Base-by-base conservation (phyloP, 2,113 vertebrate genomes). In the Neogale vison region DNA sequence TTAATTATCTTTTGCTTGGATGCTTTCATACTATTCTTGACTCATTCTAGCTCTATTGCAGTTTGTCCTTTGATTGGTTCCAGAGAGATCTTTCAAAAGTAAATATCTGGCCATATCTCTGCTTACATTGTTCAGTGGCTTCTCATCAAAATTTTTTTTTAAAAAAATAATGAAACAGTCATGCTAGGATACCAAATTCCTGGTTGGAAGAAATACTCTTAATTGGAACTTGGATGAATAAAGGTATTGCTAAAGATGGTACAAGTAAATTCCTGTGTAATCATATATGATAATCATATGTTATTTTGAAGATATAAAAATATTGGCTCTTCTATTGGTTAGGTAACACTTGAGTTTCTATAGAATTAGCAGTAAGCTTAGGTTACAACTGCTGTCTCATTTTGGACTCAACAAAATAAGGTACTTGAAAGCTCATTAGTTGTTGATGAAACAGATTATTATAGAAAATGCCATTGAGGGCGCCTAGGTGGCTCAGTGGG, bases 1-100 rank as follows among this genome's bases (percentile, higher is more conserved):
- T 89, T 92, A 88, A 92, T 83, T 42, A 92, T 84, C 67, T 95
- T 96, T 88, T 94, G 76, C 76, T 50, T 96, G 50, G 59, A 92
- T 77, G 81, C 26, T 83, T 91, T 91, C 82, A 36, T 47, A 59
- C 24, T 67, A 17, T 83, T 59, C 92, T 86, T 93, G 69, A 61
- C n/a, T 24, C n/a, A 71, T 23, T 34, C 50, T 88, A 63, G 29
- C 42, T 82, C 14, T 82, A 7, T 47, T 91, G 31, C 18, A 36
- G 21, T 86, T 42, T 94, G 3, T 57, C 39, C 26, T 82, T 76
- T 15, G 82, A 1, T 17, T 91, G 52, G 47, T 92, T 88, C 47
- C 42, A 76, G 57, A 91, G 45, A 74, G 29, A 36, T 88, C 31
- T 83, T 96, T 93, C 57, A 89, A 59, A 93, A 93, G 52, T 89